These are phyloP conservation scores for Trilocha varians DNA, from an alignment of 2,888 invertebrate genomes.

Conservation along the genomic window DNA sequence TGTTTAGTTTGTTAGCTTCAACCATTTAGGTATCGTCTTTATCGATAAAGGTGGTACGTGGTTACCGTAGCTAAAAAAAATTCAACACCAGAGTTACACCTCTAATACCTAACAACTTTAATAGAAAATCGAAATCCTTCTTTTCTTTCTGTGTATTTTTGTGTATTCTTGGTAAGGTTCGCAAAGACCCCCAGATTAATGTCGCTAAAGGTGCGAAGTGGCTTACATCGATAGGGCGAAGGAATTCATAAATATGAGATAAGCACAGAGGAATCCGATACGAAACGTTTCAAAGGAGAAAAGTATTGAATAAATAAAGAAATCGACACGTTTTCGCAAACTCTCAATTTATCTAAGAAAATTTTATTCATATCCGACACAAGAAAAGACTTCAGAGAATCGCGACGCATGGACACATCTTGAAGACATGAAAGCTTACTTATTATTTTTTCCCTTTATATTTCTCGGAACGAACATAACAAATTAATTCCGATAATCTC, in stretches of 20 bases:
- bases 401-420: slow-evolving; percentile 53
- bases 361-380: slow-evolving; percentile 61
- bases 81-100: too few species aligned
- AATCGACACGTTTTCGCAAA: slow-evolving; percentile 67
- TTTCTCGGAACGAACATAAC: neutral
- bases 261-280: slow-evolving; percentile 48
- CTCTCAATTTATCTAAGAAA: slow-evolving; percentile 64
- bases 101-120: too few species aligned
- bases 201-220: slow-evolving; percentile 33
- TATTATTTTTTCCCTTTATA: slow-evolving; percentile 35
- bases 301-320: slow-evolving; percentile 69
- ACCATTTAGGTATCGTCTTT: too few species aligned
- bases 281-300: slow-evolving; percentile 55
- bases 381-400: slow-evolving; percentile 50
- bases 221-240: slow-evolving; percentile 45
- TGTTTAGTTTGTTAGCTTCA: too few species aligned
- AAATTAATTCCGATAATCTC: neutral
- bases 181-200: slow-evolving; percentile 19
- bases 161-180: too few species aligned
- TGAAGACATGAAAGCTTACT: slow-evolving; percentile 40
- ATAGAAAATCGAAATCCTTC: too few species aligned
- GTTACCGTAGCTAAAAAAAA: too few species aligned
- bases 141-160: too few species aligned
- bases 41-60: too few species aligned
- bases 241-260: slow-evolving; percentile 58